Conservation (phyloP, 2,113 vertebrate genomes). For the Chaetops frenatus region DNA sequence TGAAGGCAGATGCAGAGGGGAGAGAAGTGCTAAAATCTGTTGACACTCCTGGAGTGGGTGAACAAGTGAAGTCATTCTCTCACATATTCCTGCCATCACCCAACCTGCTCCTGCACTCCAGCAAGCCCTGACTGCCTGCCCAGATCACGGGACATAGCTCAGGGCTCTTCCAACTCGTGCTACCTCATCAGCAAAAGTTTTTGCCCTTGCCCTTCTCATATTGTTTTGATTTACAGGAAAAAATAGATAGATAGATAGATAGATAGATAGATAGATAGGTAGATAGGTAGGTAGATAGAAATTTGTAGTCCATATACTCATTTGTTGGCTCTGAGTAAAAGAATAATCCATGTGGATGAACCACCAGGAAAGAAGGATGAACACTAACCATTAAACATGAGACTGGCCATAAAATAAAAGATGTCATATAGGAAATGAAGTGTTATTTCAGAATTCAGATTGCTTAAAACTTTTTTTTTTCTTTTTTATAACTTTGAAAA, state of each 20-base stretch:
- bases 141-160: neutral
- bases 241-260: neutral
- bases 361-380: neutral
- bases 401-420: neutral
- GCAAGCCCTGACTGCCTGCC: neutral
- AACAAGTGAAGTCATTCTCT: neutral
- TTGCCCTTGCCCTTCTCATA: fast-evolving
- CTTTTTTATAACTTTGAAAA: neutral
- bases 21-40: neutral
- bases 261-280: too few relatives aligned
- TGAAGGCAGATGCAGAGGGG: neutral
- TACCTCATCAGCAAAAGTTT: neutral
- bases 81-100: neutral
- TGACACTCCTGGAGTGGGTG: neutral
- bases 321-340: neutral
- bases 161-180: neutral
- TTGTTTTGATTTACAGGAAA: neutral
- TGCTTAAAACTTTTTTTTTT: neutral
- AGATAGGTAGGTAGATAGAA: neutral
- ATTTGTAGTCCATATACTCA: neutral
- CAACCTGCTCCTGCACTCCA: neutral
- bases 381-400: neutral
- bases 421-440: neutral
- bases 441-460: neutral
- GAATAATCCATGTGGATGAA: neutral